Evolutionary conservation across 2,113 vertebrate genomes (phyloP).

Genomic region (Corythornis vintsioides): DNA sequence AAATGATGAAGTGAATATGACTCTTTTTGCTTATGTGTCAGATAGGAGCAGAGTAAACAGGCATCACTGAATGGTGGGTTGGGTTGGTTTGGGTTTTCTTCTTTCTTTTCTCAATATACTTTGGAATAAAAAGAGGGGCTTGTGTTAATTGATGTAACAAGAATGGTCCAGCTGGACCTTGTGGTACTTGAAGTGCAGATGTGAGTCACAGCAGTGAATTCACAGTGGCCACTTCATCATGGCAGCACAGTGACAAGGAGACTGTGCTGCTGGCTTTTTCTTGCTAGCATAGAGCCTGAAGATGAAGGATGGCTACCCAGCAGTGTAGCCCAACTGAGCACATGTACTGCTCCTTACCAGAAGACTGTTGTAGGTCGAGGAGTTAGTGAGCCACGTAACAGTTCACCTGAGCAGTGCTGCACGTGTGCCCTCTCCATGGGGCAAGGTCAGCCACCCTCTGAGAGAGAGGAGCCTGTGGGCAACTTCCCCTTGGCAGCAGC

Average conservation of each 20-base stretch:
- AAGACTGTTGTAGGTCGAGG: neutral
- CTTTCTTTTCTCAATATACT: neutral
- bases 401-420: neutral
- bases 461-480: neutral
- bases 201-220: neutral
- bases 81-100: neutral
- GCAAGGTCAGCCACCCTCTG: neutral
- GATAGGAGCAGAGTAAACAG: neutral
- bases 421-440: fast-evolving
- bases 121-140: neutral
- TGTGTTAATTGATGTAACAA: neutral
- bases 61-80: neutral
- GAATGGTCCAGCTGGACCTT: neutral
- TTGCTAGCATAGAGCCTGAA: neutral
- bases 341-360: neutral
- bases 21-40: neutral
- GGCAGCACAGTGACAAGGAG: neutral
- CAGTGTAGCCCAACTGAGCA: no score
- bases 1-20: neutral
- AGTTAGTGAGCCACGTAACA: fast-evolving
- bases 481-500: neutral
- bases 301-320: neutral
- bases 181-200: neutral
- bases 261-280: neutral
- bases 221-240: neutral